A percentile compares a stretch with the other conserved stretches of the same genome.
Conservation (phyloP, 2,888 invertebrate species). For the Drosophila stalkeri region DNA sequence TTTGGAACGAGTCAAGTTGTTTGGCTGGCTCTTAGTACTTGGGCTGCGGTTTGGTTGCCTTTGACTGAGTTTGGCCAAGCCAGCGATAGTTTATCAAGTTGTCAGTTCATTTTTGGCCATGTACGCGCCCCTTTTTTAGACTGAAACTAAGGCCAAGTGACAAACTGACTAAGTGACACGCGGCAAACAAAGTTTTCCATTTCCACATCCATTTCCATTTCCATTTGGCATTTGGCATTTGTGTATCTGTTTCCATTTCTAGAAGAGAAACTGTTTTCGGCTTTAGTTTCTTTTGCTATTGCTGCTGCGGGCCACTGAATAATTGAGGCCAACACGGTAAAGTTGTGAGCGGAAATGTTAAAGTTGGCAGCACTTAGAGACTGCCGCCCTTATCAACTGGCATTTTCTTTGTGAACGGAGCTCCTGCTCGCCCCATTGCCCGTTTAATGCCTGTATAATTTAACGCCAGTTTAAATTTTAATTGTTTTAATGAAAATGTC, state of each 20-base stretch:
- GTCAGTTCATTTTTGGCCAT: constrained; percentile 59
- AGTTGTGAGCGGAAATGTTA: constrained; percentile 29
- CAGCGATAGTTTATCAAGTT: constrained; percentile 52
- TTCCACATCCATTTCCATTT: not conserved
- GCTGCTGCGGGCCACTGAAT: constrained; percentile 51
- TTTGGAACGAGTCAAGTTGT: constrained; percentile 46
- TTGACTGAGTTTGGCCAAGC: constrained; percentile 51
- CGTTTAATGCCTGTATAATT: constrained; percentile 82
- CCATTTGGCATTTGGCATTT: constrained; percentile 4
- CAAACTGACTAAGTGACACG: constrained; percentile 73
- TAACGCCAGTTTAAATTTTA: constrained; percentile 84
- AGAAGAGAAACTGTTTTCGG: not conserved
- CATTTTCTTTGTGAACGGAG: constrained; percentile 3
- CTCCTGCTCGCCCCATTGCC: constrained; percentile 51
- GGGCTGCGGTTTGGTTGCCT: constrained; percentile 74
- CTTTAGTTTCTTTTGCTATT: constrained; percentile 25
- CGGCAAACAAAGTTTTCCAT: constrained; percentile 47
- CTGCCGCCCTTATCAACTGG: constrained; percentile 49
- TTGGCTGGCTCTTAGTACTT: constrained; percentile 45
- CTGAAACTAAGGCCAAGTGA: constrained; percentile 43
- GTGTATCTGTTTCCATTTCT: constrained; percentile 16
- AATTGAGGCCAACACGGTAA: constrained; percentile 53
- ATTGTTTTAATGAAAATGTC: constrained; percentile 83
- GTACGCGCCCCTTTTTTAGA: constrained; percentile 33
- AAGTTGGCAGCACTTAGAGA: constrained; percentile 36